Evolutionary conservation across 2,113 vertebrate genomes (phyloP), one percentile per base, ranked within the genome.

Genomic region (Sceloporus undulatus): DNA sequence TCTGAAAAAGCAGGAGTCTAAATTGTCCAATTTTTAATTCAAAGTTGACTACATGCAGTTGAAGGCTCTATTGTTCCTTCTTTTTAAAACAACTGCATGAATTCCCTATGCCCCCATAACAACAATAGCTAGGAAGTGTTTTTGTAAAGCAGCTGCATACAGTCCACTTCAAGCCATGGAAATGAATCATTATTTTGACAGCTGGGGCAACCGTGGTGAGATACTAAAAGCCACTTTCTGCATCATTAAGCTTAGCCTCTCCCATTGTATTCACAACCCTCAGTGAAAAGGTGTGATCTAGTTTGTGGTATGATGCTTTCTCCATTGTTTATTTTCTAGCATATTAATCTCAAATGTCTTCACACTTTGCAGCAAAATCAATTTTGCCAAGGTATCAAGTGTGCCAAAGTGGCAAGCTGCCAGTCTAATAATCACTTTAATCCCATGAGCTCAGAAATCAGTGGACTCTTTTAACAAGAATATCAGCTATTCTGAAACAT

Each of bases 181-280:
- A 94, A 94, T 88, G 42, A 92, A 77, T 90, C 65, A 82, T 48
- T 94, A 92, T 92, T 95, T 94, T 92, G 90, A 89, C 86, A 91
- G 75, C 5, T 77, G 66, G 90, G 82, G 38, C 34, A 93, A 42
- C 80, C 80, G 84, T 90, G 84, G 86, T 90, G 91, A 93, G 88
- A 38, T 81, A 81, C 75, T 91, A 91, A 93, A 83, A 85, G 82
- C 78, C 85, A 71, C 88, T 94, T 94, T 94, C 85, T 38, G 87
- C 84, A 85, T 94, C 88, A 90, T 93, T 95, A 94, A 82, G 42
- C 42, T 89, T 4, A 90, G 54, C 66, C 40, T 93, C 90, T 91
- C 16, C 18, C 56, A 87, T 56, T 75, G 74, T 66, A 65, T 52
- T 90, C 86, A 34, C 48, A 85, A 29, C 10, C 77, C 62, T 29